A percentile compares a stretch with the other conserved stretches of the same genome.
phyloP scores from a whole-genome alignment of 2,113 vertebrate genomes.

The Erythrolamprus reginae region DNA sequence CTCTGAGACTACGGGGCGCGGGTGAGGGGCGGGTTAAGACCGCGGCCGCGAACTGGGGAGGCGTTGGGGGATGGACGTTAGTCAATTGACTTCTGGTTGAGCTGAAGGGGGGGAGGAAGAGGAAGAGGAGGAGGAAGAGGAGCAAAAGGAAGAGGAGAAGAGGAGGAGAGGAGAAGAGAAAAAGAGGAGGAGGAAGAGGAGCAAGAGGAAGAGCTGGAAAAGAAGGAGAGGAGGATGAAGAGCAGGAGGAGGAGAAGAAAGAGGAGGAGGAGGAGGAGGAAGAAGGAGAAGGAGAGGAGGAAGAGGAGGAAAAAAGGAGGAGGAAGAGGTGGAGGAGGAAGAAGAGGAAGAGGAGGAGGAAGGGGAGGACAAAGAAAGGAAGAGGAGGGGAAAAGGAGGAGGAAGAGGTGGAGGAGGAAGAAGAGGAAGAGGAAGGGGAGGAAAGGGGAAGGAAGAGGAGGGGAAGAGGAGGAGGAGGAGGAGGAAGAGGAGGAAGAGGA shows the following conservation, averaged over 20 bases:
- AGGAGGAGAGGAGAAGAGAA: background rate
- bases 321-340: background rate
- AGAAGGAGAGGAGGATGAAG: background rate
- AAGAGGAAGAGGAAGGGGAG: background rate
- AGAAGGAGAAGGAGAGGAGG: background rate
- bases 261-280: background rate
- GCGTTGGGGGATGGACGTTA: slow-evolving; percentile 43
- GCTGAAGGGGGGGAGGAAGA: slow-evolving; percentile 26
- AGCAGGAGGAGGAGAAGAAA: background rate
- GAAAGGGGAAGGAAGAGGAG: background rate
- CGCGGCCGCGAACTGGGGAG: background rate
- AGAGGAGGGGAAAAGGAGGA: background rate
- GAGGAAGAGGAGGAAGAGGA: background rate
- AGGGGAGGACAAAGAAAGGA: background rate
- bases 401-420: background rate
- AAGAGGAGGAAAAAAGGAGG: background rate
- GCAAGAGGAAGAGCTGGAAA: background rate
- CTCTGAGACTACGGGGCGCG: background rate
- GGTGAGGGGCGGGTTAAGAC: background rate
- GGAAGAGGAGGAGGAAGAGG: background rate
- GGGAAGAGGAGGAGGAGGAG: background rate
- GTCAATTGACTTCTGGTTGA: slow-evolving; percentile 57
- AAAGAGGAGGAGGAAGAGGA: background rate
- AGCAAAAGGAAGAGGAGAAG: background rate
- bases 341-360: background rate